Conservation (phyloP, 1,140 invertebrate genomes). For the Penaeus chinensis region DNA sequence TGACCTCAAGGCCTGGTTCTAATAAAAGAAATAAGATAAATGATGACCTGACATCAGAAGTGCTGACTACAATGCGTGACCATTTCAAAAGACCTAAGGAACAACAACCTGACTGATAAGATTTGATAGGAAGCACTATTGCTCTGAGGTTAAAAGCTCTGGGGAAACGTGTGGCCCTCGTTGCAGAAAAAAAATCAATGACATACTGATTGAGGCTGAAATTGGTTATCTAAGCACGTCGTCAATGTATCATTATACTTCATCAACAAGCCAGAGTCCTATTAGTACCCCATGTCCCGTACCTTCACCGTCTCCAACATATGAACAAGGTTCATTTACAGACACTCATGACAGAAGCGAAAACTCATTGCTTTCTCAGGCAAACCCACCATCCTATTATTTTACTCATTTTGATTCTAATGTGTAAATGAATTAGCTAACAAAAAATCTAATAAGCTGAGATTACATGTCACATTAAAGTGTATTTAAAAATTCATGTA, state of each 20-base stretch:
- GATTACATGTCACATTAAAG: conserved; percentile 26
- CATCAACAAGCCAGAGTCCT: conserved; percentile 41
- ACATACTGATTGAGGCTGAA: conserved; percentile 41
- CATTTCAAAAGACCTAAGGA: conserved; percentile 42
- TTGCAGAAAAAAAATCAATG: conserved; percentile 34
- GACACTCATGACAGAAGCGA: conserved; percentile 31
- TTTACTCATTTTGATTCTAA: conserved; percentile 37
- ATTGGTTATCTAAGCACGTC: conserved; percentile 41
- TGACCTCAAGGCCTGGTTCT: conserved; percentile 41
- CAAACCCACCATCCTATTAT: conserved; percentile 34
- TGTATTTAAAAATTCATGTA: conserved; percentile 36
- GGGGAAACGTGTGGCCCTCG: conserved; percentile 34
- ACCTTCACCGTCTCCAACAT: conserved; percentile 39
- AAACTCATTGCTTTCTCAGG: conserved; percentile 29
- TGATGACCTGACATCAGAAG: conserved; percentile 39
- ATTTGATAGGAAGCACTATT: conserved; percentile 32
- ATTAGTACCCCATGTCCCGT: conserved; percentile 36
- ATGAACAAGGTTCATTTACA: conserved; percentile 40
- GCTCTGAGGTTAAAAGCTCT: conserved; percentile 45
- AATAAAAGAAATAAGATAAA: conserved; percentile 35
- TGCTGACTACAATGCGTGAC: too few species aligned
- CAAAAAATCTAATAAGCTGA: conserved; percentile 26
- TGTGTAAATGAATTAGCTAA: conserved; percentile 22
- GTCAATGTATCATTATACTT: conserved; percentile 30
- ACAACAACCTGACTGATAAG: conserved; percentile 38